Evolutionary conservation across 2,797 vertebrate genomes (phyloP).

Genomic region (Catostomus latipinnis): DNA sequence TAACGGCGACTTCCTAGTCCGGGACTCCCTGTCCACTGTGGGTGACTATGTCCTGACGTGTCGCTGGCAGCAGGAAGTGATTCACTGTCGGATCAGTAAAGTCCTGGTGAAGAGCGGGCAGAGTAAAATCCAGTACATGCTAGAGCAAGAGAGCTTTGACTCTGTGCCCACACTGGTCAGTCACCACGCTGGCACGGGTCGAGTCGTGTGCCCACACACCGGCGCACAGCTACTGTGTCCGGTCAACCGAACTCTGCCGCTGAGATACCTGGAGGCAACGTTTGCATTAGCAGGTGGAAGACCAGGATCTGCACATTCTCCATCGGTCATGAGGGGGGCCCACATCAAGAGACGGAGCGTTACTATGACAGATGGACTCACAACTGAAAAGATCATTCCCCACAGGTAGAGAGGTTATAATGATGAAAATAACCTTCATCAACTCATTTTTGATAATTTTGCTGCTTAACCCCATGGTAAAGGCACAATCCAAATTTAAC

Average conservation of each 20-base stretch:
- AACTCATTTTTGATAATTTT: neutral
- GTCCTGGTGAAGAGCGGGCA: constrained; percentile 91
- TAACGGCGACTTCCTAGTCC: constrained; percentile 94
- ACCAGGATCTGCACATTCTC: constrained; percentile 82
- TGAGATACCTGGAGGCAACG: constrained; percentile 97
- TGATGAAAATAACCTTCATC: no score
- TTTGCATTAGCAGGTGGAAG: constrained; percentile 87
- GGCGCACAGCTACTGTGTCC: constrained; percentile 93
- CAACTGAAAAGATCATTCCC: constrained; percentile 90
- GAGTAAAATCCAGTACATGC: constrained; percentile 89
- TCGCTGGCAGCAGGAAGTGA: constrained; percentile 90
- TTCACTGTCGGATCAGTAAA: constrained; percentile 97
- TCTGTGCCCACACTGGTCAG: constrained; percentile 91
- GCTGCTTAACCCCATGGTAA: no score
- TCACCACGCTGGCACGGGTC: constrained; percentile 90
- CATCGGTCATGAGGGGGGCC: constrained; percentile 85
- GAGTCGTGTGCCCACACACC: constrained; percentile 87
- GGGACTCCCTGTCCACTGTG: constrained; percentile 89
- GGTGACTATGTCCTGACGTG: constrained; percentile 94
- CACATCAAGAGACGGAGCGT: constrained; percentile 96
- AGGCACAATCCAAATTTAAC: no score
- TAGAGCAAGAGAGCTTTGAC: constrained; percentile 93
- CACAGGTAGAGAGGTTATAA: constrained; percentile 81
- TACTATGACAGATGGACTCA: constrained; percentile 95
- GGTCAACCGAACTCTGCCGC: constrained; percentile 92